Evolutionary conservation across 2,113 vertebrate genomes (phyloP).

Genomic region (Narcine bancroftii): DNA sequence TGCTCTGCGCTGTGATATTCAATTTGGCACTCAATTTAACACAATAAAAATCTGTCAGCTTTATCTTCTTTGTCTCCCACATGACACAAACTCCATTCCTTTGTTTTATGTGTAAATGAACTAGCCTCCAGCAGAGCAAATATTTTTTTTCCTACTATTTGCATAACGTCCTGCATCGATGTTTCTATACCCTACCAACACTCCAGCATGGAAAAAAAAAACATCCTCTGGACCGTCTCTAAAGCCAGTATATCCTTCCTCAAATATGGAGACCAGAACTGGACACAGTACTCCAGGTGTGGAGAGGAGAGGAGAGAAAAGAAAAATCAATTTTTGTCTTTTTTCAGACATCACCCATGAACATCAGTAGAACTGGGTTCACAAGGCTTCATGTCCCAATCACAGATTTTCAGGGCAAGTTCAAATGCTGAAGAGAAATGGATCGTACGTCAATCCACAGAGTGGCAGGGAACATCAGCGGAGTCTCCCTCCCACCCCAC

Average conservation of each 20-base stretch:
- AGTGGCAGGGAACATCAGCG: too few species aligned
- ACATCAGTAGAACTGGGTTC: background rate
- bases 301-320: background rate
- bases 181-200: background rate
- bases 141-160: background rate
- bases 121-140: conserved; percentile 3
- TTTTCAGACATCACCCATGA: background rate
- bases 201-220: too few species aligned
- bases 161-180: background rate
- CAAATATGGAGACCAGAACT: too few species aligned
- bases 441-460: too few species aligned
- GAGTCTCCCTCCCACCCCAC: too few species aligned
- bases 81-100: background rate
- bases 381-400: too few species aligned
- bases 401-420: too few species aligned
- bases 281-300: too few species aligned
- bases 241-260: too few species aligned
- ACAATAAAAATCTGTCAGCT: background rate
- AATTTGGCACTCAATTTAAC: background rate
- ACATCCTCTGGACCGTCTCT: too few species aligned
- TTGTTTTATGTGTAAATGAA: background rate
- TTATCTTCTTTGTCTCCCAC: background rate
- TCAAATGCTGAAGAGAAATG: too few species aligned
- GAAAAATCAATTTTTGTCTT: background rate
- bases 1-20: background rate